Conservation (phyloP, 2,888 invertebrate species). For the Biston stratarius region DNA sequence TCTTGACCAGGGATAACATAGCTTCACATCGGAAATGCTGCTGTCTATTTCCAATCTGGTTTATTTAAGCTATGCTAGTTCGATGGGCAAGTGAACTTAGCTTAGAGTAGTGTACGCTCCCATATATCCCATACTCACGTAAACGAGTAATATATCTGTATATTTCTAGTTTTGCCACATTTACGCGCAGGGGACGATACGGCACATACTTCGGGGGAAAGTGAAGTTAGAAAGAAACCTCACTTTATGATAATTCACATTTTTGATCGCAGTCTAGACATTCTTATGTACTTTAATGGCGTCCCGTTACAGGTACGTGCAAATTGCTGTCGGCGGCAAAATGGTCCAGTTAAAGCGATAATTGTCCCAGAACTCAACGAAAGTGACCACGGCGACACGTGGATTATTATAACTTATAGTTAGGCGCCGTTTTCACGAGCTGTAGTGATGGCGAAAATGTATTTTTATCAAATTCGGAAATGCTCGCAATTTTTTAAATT, state of each 20-base stretch:
- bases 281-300: conserved; percentile 30
- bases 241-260: neutral
- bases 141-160: too few relatives aligned
- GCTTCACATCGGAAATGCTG: too few relatives aligned
- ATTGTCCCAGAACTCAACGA: conserved; percentile 59
- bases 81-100: too few relatives aligned
- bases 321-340: conserved; percentile 47
- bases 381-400: conserved; percentile 47
- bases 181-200: too few relatives aligned
- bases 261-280: conserved; percentile 30
- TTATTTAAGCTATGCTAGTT: too few relatives aligned
- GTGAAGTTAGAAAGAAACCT: too few relatives aligned
- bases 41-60: too few relatives aligned
- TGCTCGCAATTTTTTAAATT: neutral
- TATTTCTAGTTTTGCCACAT: too few relatives aligned
- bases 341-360: conserved; percentile 55
- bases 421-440: neutral
- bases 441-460: neutral
- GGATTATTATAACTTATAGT: neutral
- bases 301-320: conserved; percentile 63
- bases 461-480: neutral
- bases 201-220: too few relatives aligned
- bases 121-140: too few relatives aligned
- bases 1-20: too few relatives aligned
- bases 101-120: too few relatives aligned